These are phyloP conservation scores for Diploscapter pachys DNA, from an alignment of 1,140 invertebrate species.

Conservation along the genomic window DNA sequence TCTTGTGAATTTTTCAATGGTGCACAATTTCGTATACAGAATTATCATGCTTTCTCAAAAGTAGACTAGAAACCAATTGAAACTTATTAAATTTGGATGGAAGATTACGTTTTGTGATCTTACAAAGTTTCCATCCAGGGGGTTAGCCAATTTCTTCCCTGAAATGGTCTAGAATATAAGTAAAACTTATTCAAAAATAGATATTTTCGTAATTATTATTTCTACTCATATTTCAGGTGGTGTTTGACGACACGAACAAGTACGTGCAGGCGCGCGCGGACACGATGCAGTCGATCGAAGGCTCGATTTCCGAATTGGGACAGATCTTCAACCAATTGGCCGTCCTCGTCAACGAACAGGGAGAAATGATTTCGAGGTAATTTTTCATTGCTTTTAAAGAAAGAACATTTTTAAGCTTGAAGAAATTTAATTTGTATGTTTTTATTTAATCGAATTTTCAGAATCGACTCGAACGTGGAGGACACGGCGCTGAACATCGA, in stretches of 20 bases:
- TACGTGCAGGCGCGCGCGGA: constrained; percentile 88
- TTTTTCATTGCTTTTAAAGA: constrained; percentile 12
- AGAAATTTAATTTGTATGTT: no score
- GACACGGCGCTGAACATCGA: constrained; percentile 93
- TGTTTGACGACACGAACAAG: constrained; percentile 42
- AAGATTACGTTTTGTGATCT: no score
- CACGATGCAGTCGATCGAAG: constrained; percentile 98
- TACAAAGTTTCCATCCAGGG: no score
- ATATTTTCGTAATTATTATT: not conserved
- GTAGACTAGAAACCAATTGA: not conserved
- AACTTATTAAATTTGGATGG: constrained; percentile 14
- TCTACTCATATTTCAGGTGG: constrained; percentile 17
- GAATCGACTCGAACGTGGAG: constrained; percentile 94
- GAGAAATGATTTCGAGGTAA: constrained; percentile 86
- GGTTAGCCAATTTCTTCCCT: no score
- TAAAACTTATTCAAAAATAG: no score
- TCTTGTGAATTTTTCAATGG: not conserved
- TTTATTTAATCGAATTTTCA: constrained; percentile 59
- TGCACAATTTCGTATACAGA: no score
- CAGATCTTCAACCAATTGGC: constrained; percentile 96
- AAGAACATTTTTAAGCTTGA: constrained; percentile 6
- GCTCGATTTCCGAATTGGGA: constrained; percentile 96
- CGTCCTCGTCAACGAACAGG: constrained; percentile 96
- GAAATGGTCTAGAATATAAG: no score
- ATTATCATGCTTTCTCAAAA: no score